These are phyloP conservation scores for Phaenicophaeus curvirostris DNA, from an alignment of 2,797 vertebrate genomes.

Conservation along the genomic window DNA sequence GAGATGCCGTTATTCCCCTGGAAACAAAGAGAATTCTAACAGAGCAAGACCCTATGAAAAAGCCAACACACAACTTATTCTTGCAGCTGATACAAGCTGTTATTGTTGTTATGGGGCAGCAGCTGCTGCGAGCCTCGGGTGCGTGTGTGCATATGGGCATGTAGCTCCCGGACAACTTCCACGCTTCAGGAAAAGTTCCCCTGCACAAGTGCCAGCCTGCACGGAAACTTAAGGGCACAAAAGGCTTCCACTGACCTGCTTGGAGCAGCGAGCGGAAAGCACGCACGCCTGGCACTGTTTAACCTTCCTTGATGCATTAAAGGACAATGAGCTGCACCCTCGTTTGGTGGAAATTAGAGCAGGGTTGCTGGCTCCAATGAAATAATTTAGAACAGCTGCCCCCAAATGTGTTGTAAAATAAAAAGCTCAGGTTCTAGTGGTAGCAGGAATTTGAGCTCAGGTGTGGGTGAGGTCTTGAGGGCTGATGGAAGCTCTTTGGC, in stretches of 20 bases:
- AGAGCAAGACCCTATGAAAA: neutral
- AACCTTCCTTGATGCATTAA: accelerated
- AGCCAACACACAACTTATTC: neutral
- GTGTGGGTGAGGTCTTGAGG: neutral
- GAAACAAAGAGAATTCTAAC: neutral
- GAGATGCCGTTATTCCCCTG: neutral
- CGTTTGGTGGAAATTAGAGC: neutral
- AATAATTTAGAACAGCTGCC: neutral
- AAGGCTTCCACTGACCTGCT: neutral
- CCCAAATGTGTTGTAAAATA: neutral
- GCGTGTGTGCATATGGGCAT: neutral
- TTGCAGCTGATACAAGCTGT: neutral
- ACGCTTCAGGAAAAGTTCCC: neutral
- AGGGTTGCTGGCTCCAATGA: neutral
- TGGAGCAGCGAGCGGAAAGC: neutral
- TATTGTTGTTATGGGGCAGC: neutral
- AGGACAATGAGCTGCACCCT: accelerated
- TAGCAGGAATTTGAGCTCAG: neutral
- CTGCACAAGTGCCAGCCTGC: neutral
- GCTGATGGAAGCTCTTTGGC: neutral
- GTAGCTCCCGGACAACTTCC: neutral
- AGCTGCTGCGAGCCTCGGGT: neutral
- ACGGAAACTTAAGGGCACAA: neutral
- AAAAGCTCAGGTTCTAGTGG: neutral
- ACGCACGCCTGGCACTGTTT: accelerated